Base-by-base conservation (phyloP, 2,113 vertebrate species). In the Dicerorhinus sumatrensis region DNA sequence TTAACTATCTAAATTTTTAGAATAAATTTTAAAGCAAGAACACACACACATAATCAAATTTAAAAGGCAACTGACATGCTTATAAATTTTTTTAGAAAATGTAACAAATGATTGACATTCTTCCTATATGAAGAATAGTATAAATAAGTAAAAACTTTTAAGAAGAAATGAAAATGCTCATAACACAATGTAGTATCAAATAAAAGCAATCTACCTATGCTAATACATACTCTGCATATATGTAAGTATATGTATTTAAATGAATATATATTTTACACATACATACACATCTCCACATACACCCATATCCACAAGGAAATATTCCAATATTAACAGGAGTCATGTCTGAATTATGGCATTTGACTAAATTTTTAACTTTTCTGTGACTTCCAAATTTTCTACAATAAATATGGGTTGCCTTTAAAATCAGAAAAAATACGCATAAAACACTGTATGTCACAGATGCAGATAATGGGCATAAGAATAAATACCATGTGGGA, bases 11-110 rank as follows among this genome's bases (percentile, higher is more conserved):
- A 76, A 85, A 76, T 8, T 76, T 54, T 76, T 85, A 63, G 46
- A 65, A 54, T 84, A 31, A 87, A 72, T 39, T 72, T 87, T 39
- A 85, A 75, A 75, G n/a, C 18, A 93, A 93, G n/a, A 85, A 48
- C 51, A 86, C 14, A 36, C 11, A 29, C 65, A 84, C 18, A 33
- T 2, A 72, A 62, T 62, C 48, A 80, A 80, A 87, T 87, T 70
- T 70, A 80, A 80, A 94, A 94, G 27, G 13, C 14, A 86, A 51
- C n/a, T 48, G 51, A 79, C 36, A 46, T 17, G 65, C 21, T 92
- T 31, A 63, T 39, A 85, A 27, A n/a, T 56, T 20, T 73, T 73
- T 75, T 62, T 73, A 42, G 48, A 46, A 93, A 70, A 17, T 36
- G 33, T 18, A 89, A 80, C 63, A 87, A 60, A 94, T 16, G 60